Evolutionary conservation across 37 sponge, comb jelly and placozoan species (phyloP).

Genomic region (Tethya wilhelma): DNA sequence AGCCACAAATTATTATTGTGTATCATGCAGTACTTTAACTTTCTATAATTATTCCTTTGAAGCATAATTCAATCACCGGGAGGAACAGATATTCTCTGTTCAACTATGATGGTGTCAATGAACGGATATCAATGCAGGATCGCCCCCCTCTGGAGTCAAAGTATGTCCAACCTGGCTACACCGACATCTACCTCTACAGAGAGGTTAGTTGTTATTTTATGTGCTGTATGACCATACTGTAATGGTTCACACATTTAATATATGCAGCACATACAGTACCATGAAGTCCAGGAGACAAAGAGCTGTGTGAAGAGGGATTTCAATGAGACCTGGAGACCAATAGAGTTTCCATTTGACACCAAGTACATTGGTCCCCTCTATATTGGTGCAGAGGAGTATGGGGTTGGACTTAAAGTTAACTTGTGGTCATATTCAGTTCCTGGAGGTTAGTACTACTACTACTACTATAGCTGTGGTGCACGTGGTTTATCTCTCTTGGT

Average conservation of each 20-base stretch:
- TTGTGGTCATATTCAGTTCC: background rate
- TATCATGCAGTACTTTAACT: background rate
- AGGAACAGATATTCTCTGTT: background rate
- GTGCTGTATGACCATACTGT: too few relatives aligned
- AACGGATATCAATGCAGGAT: background rate
- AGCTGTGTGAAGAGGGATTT: background rate
- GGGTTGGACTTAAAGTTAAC: too few relatives aligned
- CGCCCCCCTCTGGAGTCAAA: too few relatives aligned
- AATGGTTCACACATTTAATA: too few relatives aligned
- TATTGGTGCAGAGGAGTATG: too few relatives aligned
- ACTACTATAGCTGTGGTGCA: too few relatives aligned
- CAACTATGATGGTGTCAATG: background rate
- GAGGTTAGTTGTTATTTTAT: too few relatives aligned
- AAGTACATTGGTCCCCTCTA: background rate
- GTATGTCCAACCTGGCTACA: too few relatives aligned
- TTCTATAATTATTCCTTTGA: background rate
- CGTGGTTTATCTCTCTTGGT: too few relatives aligned
- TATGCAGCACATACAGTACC: background rate
- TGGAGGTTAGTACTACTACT: too few relatives aligned
- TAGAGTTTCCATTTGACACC: background rate
- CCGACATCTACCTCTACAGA: slow-evolving; percentile 7
- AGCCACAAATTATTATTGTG: background rate
- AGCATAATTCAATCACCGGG: background rate
- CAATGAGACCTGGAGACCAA: background rate
- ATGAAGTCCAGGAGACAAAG: background rate